Evolutionary conservation across 2,797 vertebrate species (phyloP).

Genomic region (Aselliscus stoliczkanus): DNA sequence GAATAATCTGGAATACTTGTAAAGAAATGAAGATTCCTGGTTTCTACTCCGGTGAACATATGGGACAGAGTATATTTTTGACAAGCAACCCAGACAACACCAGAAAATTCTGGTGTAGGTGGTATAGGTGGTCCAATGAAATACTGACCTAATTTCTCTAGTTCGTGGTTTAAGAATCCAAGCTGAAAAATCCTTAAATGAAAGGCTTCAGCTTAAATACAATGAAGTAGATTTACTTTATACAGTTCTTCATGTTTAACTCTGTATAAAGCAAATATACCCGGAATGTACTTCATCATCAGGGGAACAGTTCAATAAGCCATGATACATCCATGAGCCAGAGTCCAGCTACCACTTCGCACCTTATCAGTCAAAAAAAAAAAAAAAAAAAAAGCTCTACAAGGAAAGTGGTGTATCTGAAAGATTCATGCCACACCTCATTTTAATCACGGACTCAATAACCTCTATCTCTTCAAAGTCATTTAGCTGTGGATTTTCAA

Average conservation of each 20-base stretch:
- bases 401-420: slow-evolving; percentile 22
- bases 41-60: not conserved
- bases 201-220: not conserved
- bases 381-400: slow-evolving; percentile 13
- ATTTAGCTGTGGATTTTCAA: slow-evolving; percentile 73
- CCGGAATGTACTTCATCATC: slow-evolving; percentile 22
- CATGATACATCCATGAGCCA: not conserved
- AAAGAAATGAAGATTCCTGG: not conserved
- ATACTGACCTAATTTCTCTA: not conserved
- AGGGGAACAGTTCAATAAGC: not conserved
- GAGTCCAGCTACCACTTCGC: not conserved
- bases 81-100: not conserved
- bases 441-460: slow-evolving; percentile 72
- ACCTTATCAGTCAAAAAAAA: not conserved
- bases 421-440: slow-evolving; percentile 47
- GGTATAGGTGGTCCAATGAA: not conserved
- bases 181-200: not conserved
- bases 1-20: not conserved
- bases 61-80: not conserved
- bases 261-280: not conserved
- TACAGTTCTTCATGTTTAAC: not conserved
- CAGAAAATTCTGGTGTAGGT: not conserved
- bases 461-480: slow-evolving; percentile 69
- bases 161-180: slow-evolving; percentile 16
- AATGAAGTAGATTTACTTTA: slow-evolving; percentile 24